These are phyloP conservation scores for Leptonema lineaticorne DNA, from an alignment of 1,140 invertebrate species.

Conservation along the genomic window DNA sequence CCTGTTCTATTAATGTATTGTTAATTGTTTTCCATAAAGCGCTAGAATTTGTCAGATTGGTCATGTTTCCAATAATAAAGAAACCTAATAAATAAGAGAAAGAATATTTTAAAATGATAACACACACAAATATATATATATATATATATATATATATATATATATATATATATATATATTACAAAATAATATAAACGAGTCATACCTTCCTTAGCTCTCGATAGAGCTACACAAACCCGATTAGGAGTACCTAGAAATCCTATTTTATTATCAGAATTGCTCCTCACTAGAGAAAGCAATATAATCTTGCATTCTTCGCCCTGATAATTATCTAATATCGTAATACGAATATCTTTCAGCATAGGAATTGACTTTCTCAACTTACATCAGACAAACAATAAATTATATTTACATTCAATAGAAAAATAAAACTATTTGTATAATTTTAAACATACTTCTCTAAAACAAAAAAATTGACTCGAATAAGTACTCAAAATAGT, in stretches of 20 bases:
- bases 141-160: too few relatives aligned
- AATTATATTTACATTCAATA: neutral
- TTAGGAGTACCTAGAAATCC: slow-evolving; percentile 78
- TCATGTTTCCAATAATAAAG: slow-evolving; percentile 68
- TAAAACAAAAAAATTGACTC: slow-evolving; percentile 62
- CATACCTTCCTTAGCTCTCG: slow-evolving; percentile 74
- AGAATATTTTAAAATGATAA: slow-evolving; percentile 57
- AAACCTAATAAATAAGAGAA: slow-evolving; percentile 48
- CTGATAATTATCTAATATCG: slow-evolving; percentile 80
- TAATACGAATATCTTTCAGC: slow-evolving; percentile 57
- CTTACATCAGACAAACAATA: neutral
- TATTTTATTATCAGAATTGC: slow-evolving; percentile 66
- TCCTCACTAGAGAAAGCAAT: slow-evolving; percentile 79
- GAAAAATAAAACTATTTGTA: neutral
- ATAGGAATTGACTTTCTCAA: slow-evolving; percentile 2
- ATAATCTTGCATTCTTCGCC: slow-evolving; percentile 86
- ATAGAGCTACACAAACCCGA: slow-evolving; percentile 81
- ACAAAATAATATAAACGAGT: too few relatives aligned
- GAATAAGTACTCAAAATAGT: slow-evolving; percentile 69
- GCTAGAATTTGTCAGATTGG: slow-evolving; percentile 55
- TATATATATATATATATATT: too few relatives aligned
- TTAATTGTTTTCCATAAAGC: slow-evolving; percentile 59
- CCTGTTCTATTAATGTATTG: slow-evolving; percentile 48
- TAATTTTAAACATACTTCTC: slow-evolving; percentile 43
- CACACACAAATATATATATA: too few relatives aligned